Evolutionary conservation across 2,113 vertebrate genomes (phyloP).

Genomic region (Atrichornis clamosus): DNA sequence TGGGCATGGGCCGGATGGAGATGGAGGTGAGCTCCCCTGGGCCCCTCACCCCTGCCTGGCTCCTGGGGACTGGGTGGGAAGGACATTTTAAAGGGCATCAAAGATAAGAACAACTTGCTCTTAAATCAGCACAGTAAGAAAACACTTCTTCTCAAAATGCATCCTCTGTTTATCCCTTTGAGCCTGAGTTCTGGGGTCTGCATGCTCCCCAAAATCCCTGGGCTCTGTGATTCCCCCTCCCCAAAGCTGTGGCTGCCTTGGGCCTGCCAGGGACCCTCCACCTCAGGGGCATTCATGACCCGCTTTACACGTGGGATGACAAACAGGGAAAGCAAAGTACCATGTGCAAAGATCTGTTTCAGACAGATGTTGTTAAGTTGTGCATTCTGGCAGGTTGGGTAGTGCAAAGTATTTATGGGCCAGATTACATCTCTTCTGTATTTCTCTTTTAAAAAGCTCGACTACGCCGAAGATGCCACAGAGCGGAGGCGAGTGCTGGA

Average conservation of each 20-base stretch:
- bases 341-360: not conserved
- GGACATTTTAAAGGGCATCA: too few relatives aligned
- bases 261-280: not conserved
- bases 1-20: constrained; percentile 99
- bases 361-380: not conserved
- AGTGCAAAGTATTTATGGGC: not conserved
- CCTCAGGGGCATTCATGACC: not conserved
- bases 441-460: constrained; percentile 74
- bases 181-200: not conserved
- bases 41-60: not conserved
- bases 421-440: not conserved
- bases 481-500: constrained; percentile 95
- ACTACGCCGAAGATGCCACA: constrained; percentile 97
- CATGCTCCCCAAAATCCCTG: not conserved
- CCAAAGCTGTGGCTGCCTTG: not conserved
- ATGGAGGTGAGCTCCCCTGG: constrained; percentile 85
- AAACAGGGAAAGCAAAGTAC: not conserved
- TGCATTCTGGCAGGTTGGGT: not conserved
- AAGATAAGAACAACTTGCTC: not conserved
- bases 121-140: not conserved
- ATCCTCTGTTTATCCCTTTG: not conserved
- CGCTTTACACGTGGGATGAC: not conserved
- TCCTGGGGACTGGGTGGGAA: not conserved
- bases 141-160: not conserved
- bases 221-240: not conserved